Evolutionary conservation across 2,113 vertebrate genomes (phyloP).

Genomic region (Ctenodactylus gundi): DNA sequence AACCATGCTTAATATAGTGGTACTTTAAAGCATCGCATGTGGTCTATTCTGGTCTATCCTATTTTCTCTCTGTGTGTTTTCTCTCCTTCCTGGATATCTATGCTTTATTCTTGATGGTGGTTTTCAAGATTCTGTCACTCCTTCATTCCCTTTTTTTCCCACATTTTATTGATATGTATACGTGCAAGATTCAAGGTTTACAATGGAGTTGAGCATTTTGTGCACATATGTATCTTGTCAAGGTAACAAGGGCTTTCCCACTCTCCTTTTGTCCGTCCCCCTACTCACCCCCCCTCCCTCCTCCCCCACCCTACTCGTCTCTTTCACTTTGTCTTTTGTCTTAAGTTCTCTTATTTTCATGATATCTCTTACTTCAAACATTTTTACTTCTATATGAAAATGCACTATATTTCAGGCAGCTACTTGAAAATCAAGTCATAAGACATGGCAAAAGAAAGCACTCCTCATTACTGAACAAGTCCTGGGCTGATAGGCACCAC

Average conservation of each 20-base stretch:
- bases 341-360: not conserved
- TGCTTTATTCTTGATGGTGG: not conserved
- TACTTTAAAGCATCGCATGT: not conserved
- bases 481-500: not conserved
- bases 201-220: too few species aligned
- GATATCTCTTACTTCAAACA: not conserved
- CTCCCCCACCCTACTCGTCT: too few species aligned
- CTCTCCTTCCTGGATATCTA: not conserved
- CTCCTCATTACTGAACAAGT: not conserved
- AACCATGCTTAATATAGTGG: not conserved
- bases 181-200: too few species aligned
- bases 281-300: too few species aligned
- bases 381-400: slow-evolving; percentile 7
- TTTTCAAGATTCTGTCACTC: slow-evolving; percentile 7
- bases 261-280: too few species aligned
- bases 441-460: not conserved
- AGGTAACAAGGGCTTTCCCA: too few species aligned
- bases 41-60: not conserved
- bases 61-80: slow-evolving; percentile 9
- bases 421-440: slow-evolving; percentile 13
- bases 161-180: too few species aligned
- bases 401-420: not conserved
- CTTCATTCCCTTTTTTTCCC: too few species aligned
- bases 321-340: too few species aligned
- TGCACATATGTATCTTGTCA: too few species aligned